Conservation (phyloP, 1,140 invertebrate species). For the Helicoverpa armigera region DNA sequence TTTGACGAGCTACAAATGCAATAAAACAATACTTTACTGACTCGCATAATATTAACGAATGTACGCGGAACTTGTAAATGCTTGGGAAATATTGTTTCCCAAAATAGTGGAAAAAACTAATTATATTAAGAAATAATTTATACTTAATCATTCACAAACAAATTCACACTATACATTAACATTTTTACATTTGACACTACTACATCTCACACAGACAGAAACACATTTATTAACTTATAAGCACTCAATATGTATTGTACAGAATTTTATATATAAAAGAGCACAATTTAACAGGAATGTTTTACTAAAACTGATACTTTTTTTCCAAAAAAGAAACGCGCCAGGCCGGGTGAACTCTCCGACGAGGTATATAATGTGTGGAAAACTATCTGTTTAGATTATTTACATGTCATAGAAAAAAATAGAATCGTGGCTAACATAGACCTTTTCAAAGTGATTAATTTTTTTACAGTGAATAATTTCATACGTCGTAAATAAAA, state of each 20-base stretch:
- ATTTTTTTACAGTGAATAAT: constrained; percentile 72
- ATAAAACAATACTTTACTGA: constrained; percentile 36
- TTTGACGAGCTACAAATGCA: constrained; percentile 22
- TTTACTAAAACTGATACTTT: constrained; percentile 81
- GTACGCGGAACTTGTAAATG: constrained; percentile 15
- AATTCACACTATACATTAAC: constrained; percentile 32
- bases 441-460: constrained; percentile 71
- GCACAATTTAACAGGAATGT: constrained; percentile 81
- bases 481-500: constrained; percentile 44
- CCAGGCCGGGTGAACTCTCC: constrained; percentile 81
- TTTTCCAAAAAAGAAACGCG: constrained; percentile 83
- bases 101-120: constrained; percentile 40
- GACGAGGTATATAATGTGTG: constrained; percentile 84
- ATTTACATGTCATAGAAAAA: constrained; percentile 79
- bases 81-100: constrained; percentile 22
- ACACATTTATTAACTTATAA: constrained; percentile 47
- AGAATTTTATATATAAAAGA: constrained; percentile 41
- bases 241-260: constrained; percentile 53
- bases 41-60: constrained; percentile 9
- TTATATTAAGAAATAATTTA: constrained; percentile 42
- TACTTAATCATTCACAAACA: constrained; percentile 30
- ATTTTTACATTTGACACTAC: constrained; percentile 39
- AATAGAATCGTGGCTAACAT: constrained; percentile 84
- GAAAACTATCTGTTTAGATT: constrained; percentile 81
- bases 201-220: constrained; percentile 46